Percentiles rank a stretch among this genome's conserved stretches.
phyloP scores from a whole-genome alignment of 2,888 invertebrate species.

The Mallateleia sp. region DNA sequence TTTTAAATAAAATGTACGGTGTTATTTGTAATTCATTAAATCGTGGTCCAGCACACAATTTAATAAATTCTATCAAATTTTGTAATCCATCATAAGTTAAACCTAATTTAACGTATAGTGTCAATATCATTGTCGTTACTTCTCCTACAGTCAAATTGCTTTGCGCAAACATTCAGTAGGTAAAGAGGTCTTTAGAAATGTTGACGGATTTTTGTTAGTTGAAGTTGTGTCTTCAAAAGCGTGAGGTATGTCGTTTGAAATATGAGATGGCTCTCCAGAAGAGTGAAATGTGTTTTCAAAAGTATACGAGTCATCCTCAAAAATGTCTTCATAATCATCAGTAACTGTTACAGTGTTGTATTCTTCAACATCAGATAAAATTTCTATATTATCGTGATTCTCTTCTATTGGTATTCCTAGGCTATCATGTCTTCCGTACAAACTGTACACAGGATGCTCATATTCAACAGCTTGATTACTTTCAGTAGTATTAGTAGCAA shows the following conservation, averaged over 20 bases:
- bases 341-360: too few species aligned
- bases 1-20: conserved; percentile 10
- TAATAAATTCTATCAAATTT: too few species aligned
- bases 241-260: not conserved
- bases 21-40: conserved; percentile 22
- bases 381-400: too few species aligned
- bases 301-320: not conserved
- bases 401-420: too few species aligned
- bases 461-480: too few species aligned
- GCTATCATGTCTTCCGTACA: too few species aligned
- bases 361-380: too few species aligned
- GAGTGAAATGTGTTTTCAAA: too few species aligned
- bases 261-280: not conserved
- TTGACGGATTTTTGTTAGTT: not conserved
- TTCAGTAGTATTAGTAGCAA: too few species aligned
- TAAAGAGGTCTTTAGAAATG: not conserved
- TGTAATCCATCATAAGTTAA: conserved; percentile 6
- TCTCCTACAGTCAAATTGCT: conserved; percentile 19
- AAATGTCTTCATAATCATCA: too few species aligned
- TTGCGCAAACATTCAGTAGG: conserved; percentile 24
- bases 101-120: conserved; percentile 21
- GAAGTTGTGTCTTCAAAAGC: not conserved
- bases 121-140: conserved; percentile 26
- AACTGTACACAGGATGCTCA: too few species aligned
- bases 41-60: conserved; percentile 49